Evolutionary conservation across 2,888 invertebrate species (phyloP).

Genomic region (Leucozona laternaria): DNA sequence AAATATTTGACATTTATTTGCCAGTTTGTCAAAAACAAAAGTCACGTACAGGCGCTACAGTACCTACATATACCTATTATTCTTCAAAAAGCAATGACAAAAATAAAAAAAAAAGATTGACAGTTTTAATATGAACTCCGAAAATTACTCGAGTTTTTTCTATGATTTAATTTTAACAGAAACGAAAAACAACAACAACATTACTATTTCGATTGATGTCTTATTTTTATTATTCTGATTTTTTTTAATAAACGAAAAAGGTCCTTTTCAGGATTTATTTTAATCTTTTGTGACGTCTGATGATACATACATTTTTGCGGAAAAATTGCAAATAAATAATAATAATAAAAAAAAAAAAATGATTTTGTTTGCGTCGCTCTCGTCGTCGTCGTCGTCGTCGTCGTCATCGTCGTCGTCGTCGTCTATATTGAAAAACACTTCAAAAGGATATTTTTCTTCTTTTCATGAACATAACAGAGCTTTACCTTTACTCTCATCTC

Average conservation of each 20-base stretch:
- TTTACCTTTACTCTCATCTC: not conserved
- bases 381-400: not conserved
- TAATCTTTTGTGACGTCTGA: constrained; percentile 4
- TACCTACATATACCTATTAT: not conserved
- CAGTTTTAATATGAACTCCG: constrained; percentile 23
- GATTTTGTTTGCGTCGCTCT: not conserved
- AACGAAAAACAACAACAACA: not conserved
- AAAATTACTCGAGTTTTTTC: constrained; percentile 16
- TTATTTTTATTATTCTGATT: constrained; percentile 16
- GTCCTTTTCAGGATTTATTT: constrained; percentile 7
- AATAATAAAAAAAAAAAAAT: not conserved
- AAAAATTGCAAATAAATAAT: not conserved
- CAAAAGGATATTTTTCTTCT: constrained; percentile 17
- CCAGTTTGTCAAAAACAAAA: constrained; percentile 41
- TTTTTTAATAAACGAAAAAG: constrained; percentile 5
- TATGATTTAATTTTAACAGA: not conserved
- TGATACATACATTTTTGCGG: not conserved
- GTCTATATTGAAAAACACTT: constrained; percentile 5
- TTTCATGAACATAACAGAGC: not conserved
- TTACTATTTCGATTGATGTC: not conserved
- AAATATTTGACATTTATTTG: constrained; percentile 67
- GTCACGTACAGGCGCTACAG: constrained; percentile 17
- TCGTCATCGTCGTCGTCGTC: not conserved
- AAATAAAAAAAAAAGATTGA: constrained; percentile 16
- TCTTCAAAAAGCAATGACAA: not conserved